A percentile compares a stretch with the other conserved stretches of the same genome.
Conservation (phyloP, 1,140 invertebrate species). For the Brachionus koreanus region DNA sequence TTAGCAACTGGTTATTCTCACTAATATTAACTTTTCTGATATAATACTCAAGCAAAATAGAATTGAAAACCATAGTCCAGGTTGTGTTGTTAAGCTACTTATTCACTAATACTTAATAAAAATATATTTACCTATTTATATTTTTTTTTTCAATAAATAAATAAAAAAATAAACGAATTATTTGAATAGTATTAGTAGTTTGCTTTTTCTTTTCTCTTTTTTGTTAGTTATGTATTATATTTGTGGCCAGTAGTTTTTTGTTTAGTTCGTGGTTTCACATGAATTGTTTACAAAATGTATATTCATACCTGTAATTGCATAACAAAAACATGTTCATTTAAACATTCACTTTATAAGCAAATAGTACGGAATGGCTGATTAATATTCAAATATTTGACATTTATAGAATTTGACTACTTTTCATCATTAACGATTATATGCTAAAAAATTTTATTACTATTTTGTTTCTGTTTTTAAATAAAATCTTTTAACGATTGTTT, state of each 20-base stretch:
- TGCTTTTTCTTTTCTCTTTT: background rate
- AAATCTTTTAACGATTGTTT: slow-evolving; percentile 18
- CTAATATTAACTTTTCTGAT: background rate
- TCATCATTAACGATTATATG: slow-evolving; percentile 29
- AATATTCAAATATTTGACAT: slow-evolving; percentile 38
- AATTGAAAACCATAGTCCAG: background rate
- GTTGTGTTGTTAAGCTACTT: slow-evolving; percentile 6
- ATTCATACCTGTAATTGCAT: background rate
- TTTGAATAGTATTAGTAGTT: background rate
- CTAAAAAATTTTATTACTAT: slow-evolving; percentile 13
- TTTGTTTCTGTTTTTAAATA: background rate
- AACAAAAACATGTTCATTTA: background rate
- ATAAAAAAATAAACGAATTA: background rate
- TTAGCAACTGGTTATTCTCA: background rate
- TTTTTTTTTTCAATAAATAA: slow-evolving; percentile 5
- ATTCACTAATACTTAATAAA: slow-evolving; percentile 27
- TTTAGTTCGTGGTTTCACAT: slow-evolving; percentile 22
- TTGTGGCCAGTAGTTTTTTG: background rate
- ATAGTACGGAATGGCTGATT: background rate
- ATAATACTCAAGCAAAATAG: background rate
- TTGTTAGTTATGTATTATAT: background rate
- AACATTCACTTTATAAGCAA: slow-evolving; percentile 1
- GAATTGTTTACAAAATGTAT: slow-evolving; percentile 8
- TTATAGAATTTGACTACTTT: background rate
- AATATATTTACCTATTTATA: slow-evolving; percentile 4